A percentile compares a stretch with the other conserved stretches of the same genome.
These are phyloP conservation scores for Anhinga anhinga DNA, from an alignment of 2,113 vertebrate species.

Conservation along the genomic window DNA sequence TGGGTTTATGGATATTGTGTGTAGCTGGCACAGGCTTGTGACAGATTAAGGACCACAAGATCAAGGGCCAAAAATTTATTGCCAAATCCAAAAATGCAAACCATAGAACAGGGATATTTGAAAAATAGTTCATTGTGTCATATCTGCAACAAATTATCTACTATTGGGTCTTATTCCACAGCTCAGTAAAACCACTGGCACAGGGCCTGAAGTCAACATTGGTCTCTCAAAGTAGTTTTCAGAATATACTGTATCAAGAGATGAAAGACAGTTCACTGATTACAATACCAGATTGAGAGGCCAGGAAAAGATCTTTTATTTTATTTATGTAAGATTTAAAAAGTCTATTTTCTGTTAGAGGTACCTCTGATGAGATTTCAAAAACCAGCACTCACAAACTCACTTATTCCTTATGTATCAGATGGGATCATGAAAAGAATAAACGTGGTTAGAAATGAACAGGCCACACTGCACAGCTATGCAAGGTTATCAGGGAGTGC, in stretches of 20 bases:
- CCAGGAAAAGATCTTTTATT: background rate
- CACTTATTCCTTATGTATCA: background rate
- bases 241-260: background rate
- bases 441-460: background rate
- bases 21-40: background rate
- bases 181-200: background rate
- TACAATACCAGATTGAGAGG: background rate
- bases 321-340: background rate
- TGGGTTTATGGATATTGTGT: background rate
- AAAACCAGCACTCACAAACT: background rate
- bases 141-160: background rate
- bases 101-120: background rate
- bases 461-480: background rate
- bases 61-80: background rate
- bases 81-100: constrained; percentile 12
- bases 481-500: background rate
- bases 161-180: background rate
- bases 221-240: background rate
- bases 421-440: background rate
- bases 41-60: background rate
- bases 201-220: background rate
- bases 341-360: background rate
- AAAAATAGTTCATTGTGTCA: background rate
- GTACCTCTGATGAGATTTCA: background rate
- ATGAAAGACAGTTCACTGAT: background rate